A percentile compares a stretch with the other conserved stretches of the same genome.
Conservation (phyloP, 1,140 invertebrate species). For the Drosophila oshimai region DNA sequence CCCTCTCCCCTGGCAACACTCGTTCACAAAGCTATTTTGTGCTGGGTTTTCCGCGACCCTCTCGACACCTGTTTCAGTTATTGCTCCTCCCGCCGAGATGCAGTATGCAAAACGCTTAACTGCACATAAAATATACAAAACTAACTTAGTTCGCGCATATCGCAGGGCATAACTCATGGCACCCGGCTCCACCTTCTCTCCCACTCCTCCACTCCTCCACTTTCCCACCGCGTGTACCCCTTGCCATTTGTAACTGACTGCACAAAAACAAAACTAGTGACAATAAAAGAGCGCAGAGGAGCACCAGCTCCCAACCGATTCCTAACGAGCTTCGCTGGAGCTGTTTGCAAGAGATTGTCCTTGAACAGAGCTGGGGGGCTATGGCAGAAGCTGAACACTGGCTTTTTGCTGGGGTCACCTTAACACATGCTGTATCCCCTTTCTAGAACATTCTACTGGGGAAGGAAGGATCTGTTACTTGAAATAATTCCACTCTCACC, state of each 20-base stretch:
- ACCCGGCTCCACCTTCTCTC: not conserved
- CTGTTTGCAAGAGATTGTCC: not conserved
- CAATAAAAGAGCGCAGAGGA: constrained; percentile 34
- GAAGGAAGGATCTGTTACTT: not conserved
- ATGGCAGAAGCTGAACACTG: not conserved
- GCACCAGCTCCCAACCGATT: constrained; percentile 15
- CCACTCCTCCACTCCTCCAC: not conserved
- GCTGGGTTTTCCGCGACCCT: not conserved
- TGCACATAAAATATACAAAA: constrained; percentile 74
- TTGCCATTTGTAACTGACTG: constrained; percentile 54
- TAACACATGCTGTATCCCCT: too few species aligned
- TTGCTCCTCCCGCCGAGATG: not conserved
- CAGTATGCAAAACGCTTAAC: constrained; percentile 64
- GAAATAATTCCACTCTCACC: not conserved
- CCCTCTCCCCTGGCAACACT: not conserved
- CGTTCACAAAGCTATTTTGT: not conserved
- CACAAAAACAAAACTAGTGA: constrained; percentile 62
- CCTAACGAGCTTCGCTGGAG: constrained; percentile 34
- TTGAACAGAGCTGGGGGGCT: not conserved
- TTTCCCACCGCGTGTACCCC: constrained; percentile 8
- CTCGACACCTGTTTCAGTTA: constrained; percentile 29
- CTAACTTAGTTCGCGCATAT: constrained; percentile 68
- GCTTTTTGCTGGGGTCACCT: not conserved
- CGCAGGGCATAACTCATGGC: constrained; percentile 58
- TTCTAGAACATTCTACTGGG: too few species aligned